phyloP scores from a whole-genome alignment of 2,797 vertebrate genomes.

The Peromyscus aztecus region DNA sequence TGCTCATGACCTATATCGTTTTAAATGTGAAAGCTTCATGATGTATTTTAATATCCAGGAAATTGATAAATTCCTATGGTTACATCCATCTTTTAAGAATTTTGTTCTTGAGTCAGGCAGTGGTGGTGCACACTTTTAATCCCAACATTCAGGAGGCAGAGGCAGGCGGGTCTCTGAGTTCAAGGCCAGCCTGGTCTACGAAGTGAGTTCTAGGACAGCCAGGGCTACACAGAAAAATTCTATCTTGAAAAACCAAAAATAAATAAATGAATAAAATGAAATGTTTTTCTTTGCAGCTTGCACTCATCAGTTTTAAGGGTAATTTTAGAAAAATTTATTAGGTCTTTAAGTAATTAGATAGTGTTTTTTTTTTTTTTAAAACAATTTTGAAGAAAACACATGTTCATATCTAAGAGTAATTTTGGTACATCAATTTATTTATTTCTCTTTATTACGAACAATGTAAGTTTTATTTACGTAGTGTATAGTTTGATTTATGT shows the following conservation, averaged over 20 bases:
- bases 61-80: slow-evolving; percentile 18
- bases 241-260: background rate
- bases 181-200: background rate
- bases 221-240: background rate
- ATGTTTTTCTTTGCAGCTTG: background rate
- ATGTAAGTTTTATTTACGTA: background rate
- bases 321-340: slow-evolving; percentile 40
- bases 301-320: slow-evolving; percentile 5
- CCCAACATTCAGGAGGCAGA: background rate
- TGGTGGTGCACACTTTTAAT: background rate
- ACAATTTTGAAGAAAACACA: slow-evolving; percentile 15
- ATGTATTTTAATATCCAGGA: slow-evolving; percentile 17
- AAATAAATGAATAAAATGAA: background rate
- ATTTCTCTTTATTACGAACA: slow-evolving; percentile 14
- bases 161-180: background rate
- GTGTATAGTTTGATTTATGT: background rate
- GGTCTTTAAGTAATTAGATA: background rate
- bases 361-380: slow-evolving; percentile 53
- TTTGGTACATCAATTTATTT: background rate
- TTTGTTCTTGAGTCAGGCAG: background rate
- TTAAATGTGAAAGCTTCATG: background rate
- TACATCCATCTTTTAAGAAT: background rate
- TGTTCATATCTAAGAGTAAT: background rate
- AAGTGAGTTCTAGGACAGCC: background rate
- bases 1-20: background rate